Conservation (phyloP, 2,113 vertebrate species). For the Oryzias celebensis region DNA sequence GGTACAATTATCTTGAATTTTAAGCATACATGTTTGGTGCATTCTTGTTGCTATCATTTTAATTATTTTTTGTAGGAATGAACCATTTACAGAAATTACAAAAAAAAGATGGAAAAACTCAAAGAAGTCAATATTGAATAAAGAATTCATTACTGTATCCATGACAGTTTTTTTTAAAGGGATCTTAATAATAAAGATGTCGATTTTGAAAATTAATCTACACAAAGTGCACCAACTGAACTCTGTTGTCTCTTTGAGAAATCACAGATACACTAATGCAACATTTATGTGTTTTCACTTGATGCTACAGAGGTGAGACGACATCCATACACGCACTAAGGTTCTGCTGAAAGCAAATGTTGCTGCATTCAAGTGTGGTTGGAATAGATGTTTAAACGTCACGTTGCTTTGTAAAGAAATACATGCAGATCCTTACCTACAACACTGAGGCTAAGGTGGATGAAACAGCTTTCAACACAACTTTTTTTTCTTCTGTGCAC, state of each 20-base stretch:
- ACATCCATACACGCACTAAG: constrained; percentile 14
- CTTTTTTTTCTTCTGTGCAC: constrained; percentile 27
- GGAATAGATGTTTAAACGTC: constrained; percentile 34
- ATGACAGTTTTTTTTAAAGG: neutral
- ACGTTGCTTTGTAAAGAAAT: constrained; percentile 18
- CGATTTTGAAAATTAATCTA: neutral
- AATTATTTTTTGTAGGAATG: too few species aligned
- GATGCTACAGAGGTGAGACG: neutral
- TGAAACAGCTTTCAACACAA: constrained; percentile 17
- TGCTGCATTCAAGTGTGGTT: constrained; percentile 46
- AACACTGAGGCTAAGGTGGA: constrained; percentile 30
- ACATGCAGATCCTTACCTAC: constrained; percentile 32
- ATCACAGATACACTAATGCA: constrained; percentile 17
- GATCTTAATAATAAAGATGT: neutral
- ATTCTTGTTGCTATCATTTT: too few species aligned
- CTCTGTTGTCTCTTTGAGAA: constrained; percentile 5
- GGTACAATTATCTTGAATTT: neutral
- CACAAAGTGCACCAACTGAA: constrained; percentile 15
- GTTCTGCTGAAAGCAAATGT: constrained; percentile 27
- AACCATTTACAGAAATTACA: neutral
- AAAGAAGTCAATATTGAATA: neutral
- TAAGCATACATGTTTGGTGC: neutral
- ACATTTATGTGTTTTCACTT: constrained; percentile 15
- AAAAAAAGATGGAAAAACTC: neutral
- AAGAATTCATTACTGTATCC: neutral